A percentile compares a stretch with the other conserved stretches of the same genome.
phyloP scores from a whole-genome alignment of 2,888 invertebrate species.

The Plagodis pulveraria region DNA sequence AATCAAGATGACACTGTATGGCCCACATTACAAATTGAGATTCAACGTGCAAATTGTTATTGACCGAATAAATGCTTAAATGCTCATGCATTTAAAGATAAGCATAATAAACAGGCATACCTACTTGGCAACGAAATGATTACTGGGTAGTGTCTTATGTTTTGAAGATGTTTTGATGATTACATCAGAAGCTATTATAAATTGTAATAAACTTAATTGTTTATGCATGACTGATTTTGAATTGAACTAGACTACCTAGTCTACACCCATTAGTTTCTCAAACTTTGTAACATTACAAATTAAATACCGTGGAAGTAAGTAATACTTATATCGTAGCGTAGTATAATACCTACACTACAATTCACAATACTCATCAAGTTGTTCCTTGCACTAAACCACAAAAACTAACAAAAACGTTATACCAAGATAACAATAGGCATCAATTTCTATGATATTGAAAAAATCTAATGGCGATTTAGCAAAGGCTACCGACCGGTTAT shows the following conservation, averaged over 20 bases:
- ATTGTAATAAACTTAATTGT: not conserved
- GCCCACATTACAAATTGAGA: constrained; percentile 38
- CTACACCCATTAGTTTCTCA: no score
- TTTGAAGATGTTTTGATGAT: not conserved
- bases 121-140: not conserved
- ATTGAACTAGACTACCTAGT: not conserved
- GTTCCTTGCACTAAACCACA: no score
- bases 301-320: no score
- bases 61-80: constrained; percentile 10
- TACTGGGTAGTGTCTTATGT: not conserved
- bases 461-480: constrained; percentile 20
- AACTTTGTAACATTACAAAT: no score
- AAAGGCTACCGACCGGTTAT: constrained; percentile 43
- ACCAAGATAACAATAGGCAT: constrained; percentile 28
- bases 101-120: constrained; percentile 4
- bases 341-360: no score
- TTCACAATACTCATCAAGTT: no score
- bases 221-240: not conserved
- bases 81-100: constrained; percentile 1
- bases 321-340: no score
- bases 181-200: not conserved
- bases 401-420: not conserved
- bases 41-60: constrained; percentile 18
- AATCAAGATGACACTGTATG: constrained; percentile 48
- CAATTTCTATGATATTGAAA: constrained; percentile 22